Evolutionary conservation across 2,797 vertebrate genomes (phyloP).

Genomic region (Lepus oiostolus): DNA sequence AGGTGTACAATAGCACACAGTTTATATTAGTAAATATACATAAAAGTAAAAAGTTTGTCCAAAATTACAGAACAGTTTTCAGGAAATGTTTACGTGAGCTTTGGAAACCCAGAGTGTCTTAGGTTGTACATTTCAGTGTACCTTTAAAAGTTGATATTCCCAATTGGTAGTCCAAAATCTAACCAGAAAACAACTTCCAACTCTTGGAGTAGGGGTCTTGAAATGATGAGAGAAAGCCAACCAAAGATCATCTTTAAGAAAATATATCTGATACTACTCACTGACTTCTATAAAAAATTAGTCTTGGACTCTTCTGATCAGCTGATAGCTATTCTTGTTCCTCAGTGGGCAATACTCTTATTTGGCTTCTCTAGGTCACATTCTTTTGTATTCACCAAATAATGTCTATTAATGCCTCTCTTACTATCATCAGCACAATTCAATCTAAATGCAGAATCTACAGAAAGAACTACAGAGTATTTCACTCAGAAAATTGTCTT

Average conservation of each 20-base stretch:
- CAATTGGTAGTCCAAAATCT: conserved; percentile 92
- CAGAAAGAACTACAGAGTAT: conserved; percentile 93
- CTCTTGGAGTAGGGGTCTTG: conserved; percentile 91
- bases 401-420: conserved; percentile 94
- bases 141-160: conserved; percentile 92
- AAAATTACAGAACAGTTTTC: conserved; percentile 92
- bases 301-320: conserved; percentile 96
- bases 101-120: conserved; percentile 94
- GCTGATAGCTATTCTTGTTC: conserved; percentile 94
- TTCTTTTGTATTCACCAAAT: conserved; percentile 95
- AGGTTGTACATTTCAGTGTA: conserved; percentile 93
- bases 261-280: conserved; percentile 92
- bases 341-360: conserved; percentile 94
- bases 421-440: conserved; percentile 94
- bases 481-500: conserved; percentile 95
- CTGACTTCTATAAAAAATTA: conserved; percentile 96
- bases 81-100: conserved; percentile 93
- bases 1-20: neutral
- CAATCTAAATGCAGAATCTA: conserved; percentile 92
- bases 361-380: conserved; percentile 93
- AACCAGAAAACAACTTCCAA: conserved; percentile 94
- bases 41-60: conserved; percentile 95
- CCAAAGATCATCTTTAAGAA: conserved; percentile 93
- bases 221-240: conserved; percentile 94
- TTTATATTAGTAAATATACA: conserved; percentile 93